These are phyloP conservation scores for Vultur gryphus DNA, from an alignment of 2,797 vertebrate species.

Conservation along the genomic window DNA sequence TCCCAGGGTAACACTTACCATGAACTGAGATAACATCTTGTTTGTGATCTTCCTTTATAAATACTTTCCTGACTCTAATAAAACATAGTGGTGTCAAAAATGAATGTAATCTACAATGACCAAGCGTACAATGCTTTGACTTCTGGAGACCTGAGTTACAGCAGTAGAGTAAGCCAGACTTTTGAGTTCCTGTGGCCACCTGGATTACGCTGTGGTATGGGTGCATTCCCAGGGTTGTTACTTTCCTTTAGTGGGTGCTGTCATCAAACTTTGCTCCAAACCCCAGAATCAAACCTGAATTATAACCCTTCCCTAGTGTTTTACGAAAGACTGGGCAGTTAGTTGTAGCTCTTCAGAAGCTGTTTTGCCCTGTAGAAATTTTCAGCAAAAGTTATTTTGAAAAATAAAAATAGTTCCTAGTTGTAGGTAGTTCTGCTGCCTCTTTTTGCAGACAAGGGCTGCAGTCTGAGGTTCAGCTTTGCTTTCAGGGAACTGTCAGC, in stretches of 20 bases:
- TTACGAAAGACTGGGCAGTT: too few species aligned
- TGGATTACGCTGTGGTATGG: not conserved
- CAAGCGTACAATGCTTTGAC: not conserved
- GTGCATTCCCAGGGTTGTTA: not conserved
- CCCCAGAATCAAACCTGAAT: not conserved
- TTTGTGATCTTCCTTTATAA: not conserved
- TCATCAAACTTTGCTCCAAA: not conserved
- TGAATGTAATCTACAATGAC: rapidly evolving
- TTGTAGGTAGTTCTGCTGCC: not conserved
- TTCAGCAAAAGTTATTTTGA: not conserved
- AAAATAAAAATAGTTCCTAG: not conserved
- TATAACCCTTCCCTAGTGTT: rapidly evolving
- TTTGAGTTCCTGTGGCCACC: not conserved
- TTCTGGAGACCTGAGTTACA: not conserved
- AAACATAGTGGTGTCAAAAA: not conserved
- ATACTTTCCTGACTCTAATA: not conserved
- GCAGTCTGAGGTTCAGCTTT: not conserved
- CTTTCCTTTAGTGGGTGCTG: not conserved
- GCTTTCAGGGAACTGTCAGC: not conserved
- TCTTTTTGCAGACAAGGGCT: not conserved
- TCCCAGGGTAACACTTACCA: not conserved
- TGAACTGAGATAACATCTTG: not conserved
- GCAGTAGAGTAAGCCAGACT: not conserved
- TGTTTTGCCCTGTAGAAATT: not conserved
- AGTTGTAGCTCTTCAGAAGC: not conserved